phyloP scores from a whole-genome alignment of 2,113 vertebrate species.

The Entelurus aequoreus region DNA sequence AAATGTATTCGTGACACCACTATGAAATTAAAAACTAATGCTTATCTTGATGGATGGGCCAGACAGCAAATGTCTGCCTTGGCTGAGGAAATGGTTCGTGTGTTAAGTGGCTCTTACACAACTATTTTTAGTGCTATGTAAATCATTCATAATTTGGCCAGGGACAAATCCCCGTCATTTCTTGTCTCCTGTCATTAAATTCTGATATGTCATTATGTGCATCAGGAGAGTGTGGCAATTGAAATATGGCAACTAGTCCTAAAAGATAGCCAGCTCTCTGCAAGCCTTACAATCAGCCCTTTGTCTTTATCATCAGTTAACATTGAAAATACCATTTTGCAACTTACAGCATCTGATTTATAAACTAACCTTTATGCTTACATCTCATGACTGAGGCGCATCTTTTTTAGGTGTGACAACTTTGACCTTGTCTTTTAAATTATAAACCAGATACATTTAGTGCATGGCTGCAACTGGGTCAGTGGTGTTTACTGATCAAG shows the following conservation, averaged over 20 bases:
- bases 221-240: conserved; percentile 67
- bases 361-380: neutral
- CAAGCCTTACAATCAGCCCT: conserved; percentile 32
- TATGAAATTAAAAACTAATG: conserved; percentile 73
- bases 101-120: conserved; percentile 77
- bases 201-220: conserved; percentile 74
- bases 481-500: neutral
- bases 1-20: conserved; percentile 52
- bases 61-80: conserved; percentile 69
- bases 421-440: conserved; percentile 43
- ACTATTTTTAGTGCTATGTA: conserved; percentile 82
- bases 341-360: neutral
- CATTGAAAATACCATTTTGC: conserved; percentile 7
- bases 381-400: conserved; percentile 15
- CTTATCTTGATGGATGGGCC: conserved; percentile 70
- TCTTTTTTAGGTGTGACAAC: conserved; percentile 8
- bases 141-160: conserved; percentile 73
- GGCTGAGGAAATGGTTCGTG: conserved; percentile 74
- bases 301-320: conserved; percentile 17
- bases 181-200: conserved; percentile 78
- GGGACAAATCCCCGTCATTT: conserved; percentile 65
- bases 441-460: neutral
- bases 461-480: neutral
- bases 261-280: conserved; percentile 52
- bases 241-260: conserved; percentile 67